These are phyloP conservation scores for Emberiza fucata DNA, from an alignment of 2,113 vertebrate species.

Conservation along the genomic window DNA sequence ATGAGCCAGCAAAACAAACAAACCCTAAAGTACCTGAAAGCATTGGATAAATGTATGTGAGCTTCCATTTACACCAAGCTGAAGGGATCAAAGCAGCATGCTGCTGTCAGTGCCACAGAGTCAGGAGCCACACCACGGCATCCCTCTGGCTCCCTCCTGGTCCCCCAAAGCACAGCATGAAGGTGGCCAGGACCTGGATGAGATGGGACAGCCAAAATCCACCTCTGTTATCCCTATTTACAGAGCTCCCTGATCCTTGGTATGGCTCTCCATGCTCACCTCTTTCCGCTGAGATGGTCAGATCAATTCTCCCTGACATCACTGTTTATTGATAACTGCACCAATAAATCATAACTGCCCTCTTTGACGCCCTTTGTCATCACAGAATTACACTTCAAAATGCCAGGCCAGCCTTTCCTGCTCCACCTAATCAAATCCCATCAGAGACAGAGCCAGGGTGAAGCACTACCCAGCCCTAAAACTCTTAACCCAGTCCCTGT, in stretches of 20 bases:
- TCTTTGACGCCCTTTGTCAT: not conserved
- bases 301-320: constrained; percentile 28
- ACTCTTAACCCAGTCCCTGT: not conserved
- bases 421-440: constrained; percentile 5
- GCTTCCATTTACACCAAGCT: not conserved
- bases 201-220: not conserved
- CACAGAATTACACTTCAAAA: constrained; percentile 9
- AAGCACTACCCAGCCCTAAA: not conserved
- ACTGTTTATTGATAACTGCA: constrained; percentile 31
- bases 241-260: not conserved
- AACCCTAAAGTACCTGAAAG: not conserved
- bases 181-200: not conserved
- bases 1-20: not conserved
- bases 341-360: constrained; percentile 33
- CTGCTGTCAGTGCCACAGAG: not conserved
- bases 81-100: not conserved
- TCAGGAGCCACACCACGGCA: not conserved
- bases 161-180: not conserved
- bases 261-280: not conserved
- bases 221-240: not conserved
- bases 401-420: not conserved
- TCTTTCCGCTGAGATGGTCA: not conserved
- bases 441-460: not conserved
- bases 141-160: not conserved
- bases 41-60: not conserved